phyloP scores from a whole-genome alignment of 2,113 vertebrate genomes.

The Takifugu bimaculatus region DNA sequence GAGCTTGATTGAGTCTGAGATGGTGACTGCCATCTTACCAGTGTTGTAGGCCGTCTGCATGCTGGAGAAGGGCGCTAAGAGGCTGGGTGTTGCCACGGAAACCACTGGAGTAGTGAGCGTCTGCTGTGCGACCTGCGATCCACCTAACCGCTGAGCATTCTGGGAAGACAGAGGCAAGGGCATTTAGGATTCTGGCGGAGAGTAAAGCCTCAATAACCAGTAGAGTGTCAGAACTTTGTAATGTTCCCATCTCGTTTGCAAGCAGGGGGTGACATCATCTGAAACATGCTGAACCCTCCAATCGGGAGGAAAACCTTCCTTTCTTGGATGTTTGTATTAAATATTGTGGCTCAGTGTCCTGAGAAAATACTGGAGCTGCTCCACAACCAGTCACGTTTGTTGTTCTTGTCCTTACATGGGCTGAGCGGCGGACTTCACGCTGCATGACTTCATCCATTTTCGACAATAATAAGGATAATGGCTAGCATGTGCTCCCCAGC shows the following conservation, averaged over 20 bases:
- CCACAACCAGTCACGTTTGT: constrained; percentile 6
- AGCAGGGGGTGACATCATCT: no score
- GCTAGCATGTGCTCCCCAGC: constrained; percentile 48
- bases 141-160: constrained; percentile 86
- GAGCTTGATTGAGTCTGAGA: not conserved
- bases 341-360: constrained; percentile 15
- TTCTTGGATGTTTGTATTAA: constrained; percentile 7
- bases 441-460: constrained; percentile 55
- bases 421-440: constrained; percentile 18
- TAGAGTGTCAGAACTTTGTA: not conserved
- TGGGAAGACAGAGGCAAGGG: constrained; percentile 67
- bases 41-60: constrained; percentile 79
- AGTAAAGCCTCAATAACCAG: not conserved
- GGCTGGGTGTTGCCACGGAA: constrained; percentile 90
- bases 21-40: constrained; percentile 51
- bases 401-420: constrained; percentile 37
- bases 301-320: not conserved
- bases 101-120: constrained; percentile 90
- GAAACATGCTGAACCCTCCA: no score
- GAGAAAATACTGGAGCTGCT: constrained; percentile 29
- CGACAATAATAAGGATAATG: constrained; percentile 43
- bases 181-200: not conserved
- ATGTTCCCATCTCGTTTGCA: no score
- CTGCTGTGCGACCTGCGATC: constrained; percentile 80
- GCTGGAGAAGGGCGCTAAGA: constrained; percentile 79